Evolutionary conservation across 2,888 invertebrate genomes (phyloP).

Genomic region (Phengaris arion): DNA sequence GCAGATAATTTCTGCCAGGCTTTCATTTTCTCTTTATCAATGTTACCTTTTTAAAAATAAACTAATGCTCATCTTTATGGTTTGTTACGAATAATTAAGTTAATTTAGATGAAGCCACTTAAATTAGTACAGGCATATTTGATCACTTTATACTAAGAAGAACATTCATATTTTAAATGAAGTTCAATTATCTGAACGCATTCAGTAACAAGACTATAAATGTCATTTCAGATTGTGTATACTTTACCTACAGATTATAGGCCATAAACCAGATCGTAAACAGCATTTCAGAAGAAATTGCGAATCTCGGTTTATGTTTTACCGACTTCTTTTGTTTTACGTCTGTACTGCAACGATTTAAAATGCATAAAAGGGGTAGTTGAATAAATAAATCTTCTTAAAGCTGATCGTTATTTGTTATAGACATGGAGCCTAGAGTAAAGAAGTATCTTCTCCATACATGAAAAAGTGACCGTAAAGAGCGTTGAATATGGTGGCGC

Average conservation of each 20-base stretch:
- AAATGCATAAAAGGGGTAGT: background rate
- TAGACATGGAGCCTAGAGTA: too few relatives aligned
- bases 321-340: constrained; percentile 12
- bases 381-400: constrained; percentile 4
- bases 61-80: too few relatives aligned
- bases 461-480: too few relatives aligned
- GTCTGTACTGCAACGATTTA: background rate
- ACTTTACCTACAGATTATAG: constrained; percentile 1
- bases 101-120: too few relatives aligned
- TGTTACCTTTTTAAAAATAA: too few relatives aligned
- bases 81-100: too few relatives aligned
- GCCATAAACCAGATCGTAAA: background rate
- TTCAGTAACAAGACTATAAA: constrained; percentile 21
- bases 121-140: too few relatives aligned
- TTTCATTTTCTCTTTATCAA: too few relatives aligned
- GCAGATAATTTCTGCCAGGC: background rate
- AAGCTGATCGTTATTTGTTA: background rate
- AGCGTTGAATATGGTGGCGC: too few relatives aligned
- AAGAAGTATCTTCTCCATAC: too few relatives aligned
- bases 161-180: too few relatives aligned
- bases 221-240: constrained; percentile 9
- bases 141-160: too few relatives aligned
- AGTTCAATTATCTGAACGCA: background rate
- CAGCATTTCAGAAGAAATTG: constrained; percentile 14
- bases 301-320: constrained; percentile 12